phyloP scores from a whole-genome alignment of 2,797 vertebrate species.

The Eulemur albifrons region DNA sequence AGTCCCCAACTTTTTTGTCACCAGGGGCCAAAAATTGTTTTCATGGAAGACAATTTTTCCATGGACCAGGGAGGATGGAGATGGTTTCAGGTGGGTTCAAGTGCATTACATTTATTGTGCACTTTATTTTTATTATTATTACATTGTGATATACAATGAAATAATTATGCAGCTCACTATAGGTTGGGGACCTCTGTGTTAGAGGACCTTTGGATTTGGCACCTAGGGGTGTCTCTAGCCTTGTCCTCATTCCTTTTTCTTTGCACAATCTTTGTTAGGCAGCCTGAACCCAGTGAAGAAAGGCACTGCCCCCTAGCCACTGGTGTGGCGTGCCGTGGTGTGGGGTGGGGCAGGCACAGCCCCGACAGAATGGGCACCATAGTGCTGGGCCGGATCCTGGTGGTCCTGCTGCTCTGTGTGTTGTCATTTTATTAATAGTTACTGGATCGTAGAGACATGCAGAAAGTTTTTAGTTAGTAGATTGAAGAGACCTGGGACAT shows the following conservation, averaged over 20 bases:
- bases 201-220: not conserved
- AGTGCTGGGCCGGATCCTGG: not conserved
- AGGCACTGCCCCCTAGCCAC: not conserved
- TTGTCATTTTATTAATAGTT: not conserved
- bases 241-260: not conserved
- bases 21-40: no score
- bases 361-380: not conserved
- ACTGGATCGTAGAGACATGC: no score
- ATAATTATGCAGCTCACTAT: no score
- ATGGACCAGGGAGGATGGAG: no score
- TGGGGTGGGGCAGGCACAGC: not conserved
- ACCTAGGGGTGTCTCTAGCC: not conserved
- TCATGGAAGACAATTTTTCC: no score
- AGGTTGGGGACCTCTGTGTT: no score
- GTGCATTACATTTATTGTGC: no score
- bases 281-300: not conserved
- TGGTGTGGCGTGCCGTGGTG: not conserved
- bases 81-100: no score
- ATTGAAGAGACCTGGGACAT: not conserved
- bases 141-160: no score
- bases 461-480: not conserved
- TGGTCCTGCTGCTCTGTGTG: not conserved
- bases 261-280: not conserved
- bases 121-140: no score
- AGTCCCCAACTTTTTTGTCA: no score